Conservation (phyloP, 2,797 vertebrate species). For the Taeniopygia guttata region DNA sequence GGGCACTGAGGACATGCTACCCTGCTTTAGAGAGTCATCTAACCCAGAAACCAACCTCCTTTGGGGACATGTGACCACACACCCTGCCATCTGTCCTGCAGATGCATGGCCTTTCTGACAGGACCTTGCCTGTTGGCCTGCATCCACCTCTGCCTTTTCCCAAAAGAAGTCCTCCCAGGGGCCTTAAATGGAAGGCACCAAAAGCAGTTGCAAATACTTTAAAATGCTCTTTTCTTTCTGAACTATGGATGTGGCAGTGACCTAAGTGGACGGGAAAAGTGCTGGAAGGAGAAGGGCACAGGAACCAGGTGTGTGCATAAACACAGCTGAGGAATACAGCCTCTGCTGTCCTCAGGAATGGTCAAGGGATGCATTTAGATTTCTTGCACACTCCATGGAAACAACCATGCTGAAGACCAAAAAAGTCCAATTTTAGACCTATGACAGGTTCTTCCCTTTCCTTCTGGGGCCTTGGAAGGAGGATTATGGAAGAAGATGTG, state of each 20-base stretch:
- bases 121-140: neutral
- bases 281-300: neutral
- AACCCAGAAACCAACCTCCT: neutral
- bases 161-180: accelerated
- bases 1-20: neutral
- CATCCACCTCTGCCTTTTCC: neutral
- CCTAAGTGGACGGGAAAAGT: neutral
- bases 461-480: slow-evolving; percentile 23
- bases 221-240: neutral
- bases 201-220: neutral
- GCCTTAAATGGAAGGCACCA: neutral
- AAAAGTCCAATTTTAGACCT: neutral
- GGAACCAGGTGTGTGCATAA: neutral
- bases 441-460: neutral
- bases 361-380: neutral
- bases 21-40: neutral
- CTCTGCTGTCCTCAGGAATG: neutral
- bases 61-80: neutral
- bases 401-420: neutral
- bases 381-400: neutral
- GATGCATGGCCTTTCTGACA: neutral
- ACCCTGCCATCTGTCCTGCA: neutral
- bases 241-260: neutral
- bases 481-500: slow-evolving; percentile 39
- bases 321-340: neutral